Conservation (phyloP, 35 echinoderm and acorn worm species). For the Ptychodera flava region DNA sequence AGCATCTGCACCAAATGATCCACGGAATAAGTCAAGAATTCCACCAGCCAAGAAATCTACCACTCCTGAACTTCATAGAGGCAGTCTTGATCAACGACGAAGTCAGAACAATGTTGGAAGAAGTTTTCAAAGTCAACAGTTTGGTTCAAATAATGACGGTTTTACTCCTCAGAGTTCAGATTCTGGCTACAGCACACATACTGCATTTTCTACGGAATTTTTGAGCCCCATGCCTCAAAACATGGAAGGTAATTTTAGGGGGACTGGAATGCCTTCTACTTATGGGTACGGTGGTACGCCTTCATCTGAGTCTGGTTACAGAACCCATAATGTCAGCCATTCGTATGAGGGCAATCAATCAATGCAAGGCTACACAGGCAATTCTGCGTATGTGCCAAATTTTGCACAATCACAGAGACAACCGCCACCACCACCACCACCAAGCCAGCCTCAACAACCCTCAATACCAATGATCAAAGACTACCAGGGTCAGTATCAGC, state of each 20-base stretch:
- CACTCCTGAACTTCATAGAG: background rate
- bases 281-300: background rate
- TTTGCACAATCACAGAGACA: background rate
- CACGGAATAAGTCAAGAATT: conserved; percentile 25
- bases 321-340: background rate
- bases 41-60: background rate
- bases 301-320: background rate
- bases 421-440: background rate
- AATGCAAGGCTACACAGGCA: conserved; percentile 10
- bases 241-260: background rate
- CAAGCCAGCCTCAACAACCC: background rate
- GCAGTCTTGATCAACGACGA: background rate
- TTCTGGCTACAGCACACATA: background rate
- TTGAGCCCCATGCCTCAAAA: background rate
- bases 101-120: background rate
- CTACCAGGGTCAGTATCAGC: background rate
- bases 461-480: background rate
- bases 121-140: conserved; percentile 11
- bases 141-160: background rate
- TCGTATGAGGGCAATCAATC: background rate
- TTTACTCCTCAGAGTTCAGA: conserved; percentile 14
- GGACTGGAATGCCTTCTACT: background rate
- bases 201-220: background rate
- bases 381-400: conserved; percentile 3
- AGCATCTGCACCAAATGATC: conserved; percentile 75